These are phyloP conservation scores for Leptopilina myrica DNA, from an alignment of 2,888 invertebrate genomes.

Conservation along the genomic window DNA sequence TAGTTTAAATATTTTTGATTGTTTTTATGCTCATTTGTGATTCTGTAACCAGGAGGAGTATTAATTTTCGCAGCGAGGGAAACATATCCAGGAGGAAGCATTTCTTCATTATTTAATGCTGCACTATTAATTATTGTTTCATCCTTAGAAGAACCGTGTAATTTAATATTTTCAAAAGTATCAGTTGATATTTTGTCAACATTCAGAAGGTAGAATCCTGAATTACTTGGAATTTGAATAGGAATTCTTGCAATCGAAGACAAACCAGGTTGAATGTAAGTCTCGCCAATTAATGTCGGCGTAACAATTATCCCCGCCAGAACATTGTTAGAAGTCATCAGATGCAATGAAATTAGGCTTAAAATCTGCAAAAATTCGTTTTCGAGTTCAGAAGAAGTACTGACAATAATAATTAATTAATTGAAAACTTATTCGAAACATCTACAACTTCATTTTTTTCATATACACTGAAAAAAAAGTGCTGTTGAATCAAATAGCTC, in stretches of 20 bases:
- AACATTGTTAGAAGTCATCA: not conserved
- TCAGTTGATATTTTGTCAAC: not conserved
- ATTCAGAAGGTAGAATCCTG: not conserved
- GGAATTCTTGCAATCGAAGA: not conserved
- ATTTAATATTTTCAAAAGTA: not conserved
- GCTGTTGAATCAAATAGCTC: too few species aligned
- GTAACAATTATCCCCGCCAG: not conserved
- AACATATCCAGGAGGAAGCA: constrained; percentile 19
- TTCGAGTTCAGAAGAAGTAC: not conserved
- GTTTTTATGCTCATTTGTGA: not conserved
- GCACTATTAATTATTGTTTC: not conserved
- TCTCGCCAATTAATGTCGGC: not conserved
- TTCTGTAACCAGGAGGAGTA: not conserved
- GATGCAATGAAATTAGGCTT: not conserved
- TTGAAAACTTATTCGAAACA: too few species aligned
- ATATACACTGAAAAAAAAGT: too few species aligned
- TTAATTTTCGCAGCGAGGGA: constrained; percentile 6
- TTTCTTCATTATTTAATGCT: not conserved
- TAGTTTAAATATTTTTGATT: not conserved
- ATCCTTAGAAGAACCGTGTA: not conserved
- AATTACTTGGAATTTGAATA: not conserved
- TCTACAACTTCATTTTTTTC: too few species aligned
- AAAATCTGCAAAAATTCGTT: not conserved
- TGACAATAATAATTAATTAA: too few species aligned
- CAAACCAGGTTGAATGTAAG: not conserved